phyloP scores from a whole-genome alignment of 2,888 invertebrate genomes.

The Aporophyla nigra region DNA sequence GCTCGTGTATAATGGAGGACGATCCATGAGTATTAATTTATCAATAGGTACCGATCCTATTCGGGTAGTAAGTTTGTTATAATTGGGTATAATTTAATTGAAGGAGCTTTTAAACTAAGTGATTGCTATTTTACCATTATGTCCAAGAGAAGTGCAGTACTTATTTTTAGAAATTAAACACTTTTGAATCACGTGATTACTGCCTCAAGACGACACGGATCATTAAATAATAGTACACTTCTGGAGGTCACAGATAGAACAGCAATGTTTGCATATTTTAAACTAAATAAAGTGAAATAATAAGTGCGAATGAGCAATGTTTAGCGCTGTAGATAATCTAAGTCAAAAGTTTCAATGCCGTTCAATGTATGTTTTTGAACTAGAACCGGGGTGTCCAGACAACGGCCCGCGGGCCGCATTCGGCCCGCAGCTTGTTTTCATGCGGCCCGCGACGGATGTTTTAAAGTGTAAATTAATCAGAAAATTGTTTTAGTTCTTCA shows the following conservation, averaged over 20 bases:
- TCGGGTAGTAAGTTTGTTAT: no score
- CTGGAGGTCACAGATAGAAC: background rate
- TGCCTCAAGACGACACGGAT: background rate
- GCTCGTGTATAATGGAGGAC: slow-evolving; percentile 9
- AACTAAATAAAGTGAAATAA: background rate
- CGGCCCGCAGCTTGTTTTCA: no score
- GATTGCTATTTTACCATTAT: background rate
- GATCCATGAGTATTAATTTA: slow-evolving; percentile 40
- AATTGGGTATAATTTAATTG: background rate
- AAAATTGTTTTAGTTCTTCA: no score
- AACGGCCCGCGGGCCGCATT: no score
- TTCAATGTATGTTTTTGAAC: background rate
- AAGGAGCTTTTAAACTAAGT: background rate
- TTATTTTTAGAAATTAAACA: background rate
- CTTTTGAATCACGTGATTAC: background rate
- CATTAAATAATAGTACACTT: background rate
- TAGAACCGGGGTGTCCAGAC: no score
- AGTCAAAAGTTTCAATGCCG: background rate
- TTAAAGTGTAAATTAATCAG: no score
- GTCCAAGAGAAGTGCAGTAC: background rate
- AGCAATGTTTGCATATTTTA: background rate
- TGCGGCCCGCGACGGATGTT: no score
- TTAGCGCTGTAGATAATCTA: background rate
- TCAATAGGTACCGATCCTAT: slow-evolving; percentile 1
- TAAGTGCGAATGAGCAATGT: background rate